Base-by-base conservation (phyloP, 1,140 invertebrate species). In the Atta texana region DNA sequence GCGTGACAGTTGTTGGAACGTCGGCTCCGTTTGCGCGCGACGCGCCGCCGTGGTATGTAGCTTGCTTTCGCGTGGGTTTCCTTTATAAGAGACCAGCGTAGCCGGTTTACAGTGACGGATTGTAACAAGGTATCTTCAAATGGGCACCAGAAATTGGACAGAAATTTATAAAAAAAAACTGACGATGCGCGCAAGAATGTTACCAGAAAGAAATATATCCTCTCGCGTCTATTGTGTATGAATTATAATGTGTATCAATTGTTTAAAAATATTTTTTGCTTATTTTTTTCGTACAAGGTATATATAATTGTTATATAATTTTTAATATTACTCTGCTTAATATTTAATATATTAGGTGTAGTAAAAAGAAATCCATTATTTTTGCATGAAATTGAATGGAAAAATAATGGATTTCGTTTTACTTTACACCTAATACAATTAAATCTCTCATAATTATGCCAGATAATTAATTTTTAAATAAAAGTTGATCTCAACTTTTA, bases 51-150 rank as follows among this genome's bases (percentile, higher is more conserved):
- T 88, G 91, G 91, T 92, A 92, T 92, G 91, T 87, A 80, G 84
- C 74, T 18, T 31, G 71, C 71, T 88, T 71, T 88, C 66, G 90
- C 91, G 91, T 91, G 90, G 90, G 88, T 91, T 88, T 86, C 59
- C 89, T 92, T 92, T 92, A 92, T 92, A 92, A 92, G 85, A 90
- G 89, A 16, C 66, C 71, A 53, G 68, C 59, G 18, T 61, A 31
- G 39, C 59, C 28, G 18, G 44, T 12, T 18, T 1, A 0, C 89
- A 91, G 89, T 87, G 53, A 5, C 72, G 89, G 53, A 21, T 1
- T 8, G 53, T 28, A 6, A 5, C 18, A 0, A 69, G 72, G 77
- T 3, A 18, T 16, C 39, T 57, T 14, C 0, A 2, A 1, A 24
- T 16, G 74, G 88, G 64, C 12, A 5, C 57, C 34, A 5, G 16